Base-by-base conservation (phyloP, 2,888 invertebrate species). In the Micropterix aruncella region DNA sequence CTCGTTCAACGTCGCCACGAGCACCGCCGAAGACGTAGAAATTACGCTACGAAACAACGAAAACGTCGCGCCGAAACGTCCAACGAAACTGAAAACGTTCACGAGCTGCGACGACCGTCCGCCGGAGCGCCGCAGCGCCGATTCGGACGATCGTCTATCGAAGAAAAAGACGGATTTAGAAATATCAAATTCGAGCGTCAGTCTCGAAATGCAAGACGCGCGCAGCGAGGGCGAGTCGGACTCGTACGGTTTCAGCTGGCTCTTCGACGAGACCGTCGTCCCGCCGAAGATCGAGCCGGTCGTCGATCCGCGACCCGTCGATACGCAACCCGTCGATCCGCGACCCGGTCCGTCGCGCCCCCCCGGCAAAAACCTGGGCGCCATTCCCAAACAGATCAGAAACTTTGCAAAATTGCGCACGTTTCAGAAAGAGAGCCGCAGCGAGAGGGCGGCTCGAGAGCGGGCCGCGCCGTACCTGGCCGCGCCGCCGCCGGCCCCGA, bases 341-440 rank as follows among this genome's bases (percentile, higher is more conserved):
- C 18, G 43, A 49, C 37, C 44, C 41, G 2, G 48, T 48, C 18
- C 48, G 47, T 18, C 47, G 48, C 38, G 48, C 47, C 42, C 46
- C 38, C 46, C 3, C 51, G 72, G 77, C 60, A 75, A 77, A 60
- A 79, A 79, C 59, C 73, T 81, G 54, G 83, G 83, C 47, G 82
- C 80, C 49, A 80, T 80, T 60, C 82, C 80, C 46, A 82, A 85
- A 61, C 80, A 79, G 62, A 64, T 70, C 55, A 71, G 68, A 69
- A 70, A 69, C 64, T 65, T 66, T 63, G 65, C 66, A 52, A 60
- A 75, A 63, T 59, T 70, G 54, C 58, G 74, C 55, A 63, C 77
- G 19, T 76, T 77, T 7, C 71, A 76, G 44, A 71, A 72, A 58
- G 71, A 72, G 58, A 72, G 71, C 59, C 70, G 70, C 57, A 68